phyloP scores from a whole-genome alignment of 2,113 vertebrate species.

The Antigone vipio region DNA sequence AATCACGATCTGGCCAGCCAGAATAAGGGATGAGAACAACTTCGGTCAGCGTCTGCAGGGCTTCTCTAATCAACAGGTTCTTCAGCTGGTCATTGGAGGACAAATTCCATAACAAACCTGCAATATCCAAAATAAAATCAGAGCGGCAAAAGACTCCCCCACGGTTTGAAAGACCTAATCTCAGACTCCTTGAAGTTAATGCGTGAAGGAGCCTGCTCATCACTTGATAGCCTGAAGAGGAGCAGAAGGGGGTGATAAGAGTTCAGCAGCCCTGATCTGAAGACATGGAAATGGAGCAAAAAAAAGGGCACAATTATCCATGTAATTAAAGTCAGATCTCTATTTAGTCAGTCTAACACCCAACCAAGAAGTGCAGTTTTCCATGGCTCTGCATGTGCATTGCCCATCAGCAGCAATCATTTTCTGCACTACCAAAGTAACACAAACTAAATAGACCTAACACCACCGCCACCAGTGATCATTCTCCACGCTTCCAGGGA shows the following conservation, averaged over 20 bases:
- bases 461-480: rapidly evolving
- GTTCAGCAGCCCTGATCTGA: neutral
- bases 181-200: neutral
- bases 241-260: neutral
- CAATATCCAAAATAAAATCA: neutral
- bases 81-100: constrained; percentile 94
- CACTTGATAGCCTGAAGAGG: neutral
- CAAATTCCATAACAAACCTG: constrained; percentile 95
- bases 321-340: neutral
- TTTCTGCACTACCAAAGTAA: neutral
- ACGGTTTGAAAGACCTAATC: neutral
- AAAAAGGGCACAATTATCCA: neutral
- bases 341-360: rapidly evolving
- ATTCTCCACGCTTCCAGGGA: neutral
- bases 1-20: constrained; percentile 88
- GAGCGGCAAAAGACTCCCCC: neutral
- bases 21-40: constrained; percentile 87
- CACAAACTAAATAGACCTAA: neutral
- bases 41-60: constrained; percentile 77
- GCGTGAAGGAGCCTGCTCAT: neutral
- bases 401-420: neutral
- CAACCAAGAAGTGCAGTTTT: neutral
- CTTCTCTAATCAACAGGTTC: constrained; percentile 75
- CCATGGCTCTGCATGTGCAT: neutral
- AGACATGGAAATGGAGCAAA: neutral